Percentiles rank a stretch among this genome's conserved stretches.
Conservation (phyloP, 2,113 vertebrate genomes). For the Hyla sarda region DNA sequence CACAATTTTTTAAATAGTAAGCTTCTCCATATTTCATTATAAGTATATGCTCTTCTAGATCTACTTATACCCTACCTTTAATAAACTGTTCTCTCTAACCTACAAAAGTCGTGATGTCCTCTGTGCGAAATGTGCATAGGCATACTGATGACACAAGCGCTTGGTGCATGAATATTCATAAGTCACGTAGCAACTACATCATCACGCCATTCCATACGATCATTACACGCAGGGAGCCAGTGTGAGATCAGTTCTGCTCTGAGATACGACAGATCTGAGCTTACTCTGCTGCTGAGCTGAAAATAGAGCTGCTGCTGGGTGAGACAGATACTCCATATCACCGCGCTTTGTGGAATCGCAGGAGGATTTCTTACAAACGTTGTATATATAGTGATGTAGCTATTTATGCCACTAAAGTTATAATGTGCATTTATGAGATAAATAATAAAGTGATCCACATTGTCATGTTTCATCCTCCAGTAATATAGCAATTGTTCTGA, state of each 20-base stretch:
- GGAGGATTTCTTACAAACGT: background rate
- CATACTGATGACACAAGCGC: background rate
- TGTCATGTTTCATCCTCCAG: background rate
- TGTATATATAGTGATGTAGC: background rate
- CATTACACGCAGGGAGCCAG: background rate
- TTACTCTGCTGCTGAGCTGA: background rate
- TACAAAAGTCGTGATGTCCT: slow-evolving; percentile 11
- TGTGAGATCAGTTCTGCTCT: background rate
- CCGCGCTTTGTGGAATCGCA: background rate
- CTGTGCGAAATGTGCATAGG: background rate
- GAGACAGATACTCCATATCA: background rate
- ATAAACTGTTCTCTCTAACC: background rate
- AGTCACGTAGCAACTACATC: background rate
- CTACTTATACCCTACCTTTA: background rate
- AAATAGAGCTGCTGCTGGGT: background rate
- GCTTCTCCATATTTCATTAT: too few relatives aligned
- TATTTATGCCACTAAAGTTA: background rate
- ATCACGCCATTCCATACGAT: background rate
- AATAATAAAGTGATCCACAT: background rate
- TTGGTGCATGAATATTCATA: slow-evolving; percentile 7
- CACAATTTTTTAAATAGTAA: too few relatives aligned
- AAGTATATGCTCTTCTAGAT: background rate
- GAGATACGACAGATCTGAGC: background rate
- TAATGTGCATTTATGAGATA: background rate
- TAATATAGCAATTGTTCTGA: background rate